These are phyloP conservation scores for Diploptera punctata DNA, from an alignment of 2,888 invertebrate species.

Conservation along the genomic window DNA sequence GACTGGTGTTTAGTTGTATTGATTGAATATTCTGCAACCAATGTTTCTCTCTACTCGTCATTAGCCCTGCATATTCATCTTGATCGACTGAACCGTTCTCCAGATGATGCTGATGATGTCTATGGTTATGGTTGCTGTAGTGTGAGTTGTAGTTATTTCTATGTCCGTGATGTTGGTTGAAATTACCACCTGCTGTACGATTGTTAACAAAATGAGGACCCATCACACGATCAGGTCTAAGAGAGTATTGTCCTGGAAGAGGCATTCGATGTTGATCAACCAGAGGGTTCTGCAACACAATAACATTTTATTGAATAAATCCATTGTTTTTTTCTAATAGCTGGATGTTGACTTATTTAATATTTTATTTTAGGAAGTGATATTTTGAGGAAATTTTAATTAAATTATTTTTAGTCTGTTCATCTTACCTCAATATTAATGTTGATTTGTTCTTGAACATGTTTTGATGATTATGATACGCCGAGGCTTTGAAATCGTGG, in stretches of 20 bases:
- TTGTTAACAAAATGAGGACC: conserved; percentile 47
- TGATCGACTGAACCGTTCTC: conserved; percentile 50
- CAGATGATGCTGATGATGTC: background rate
- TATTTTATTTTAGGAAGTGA: no score
- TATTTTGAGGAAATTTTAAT: no score
- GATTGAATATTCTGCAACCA: conserved; percentile 97
- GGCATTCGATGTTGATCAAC: conserved; percentile 14
- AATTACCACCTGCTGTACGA: conserved; percentile 50
- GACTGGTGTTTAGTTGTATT: conserved; percentile 90
- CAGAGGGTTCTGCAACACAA: conserved; percentile 11
- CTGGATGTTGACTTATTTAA: no score
- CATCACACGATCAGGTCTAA: conserved; percentile 2
- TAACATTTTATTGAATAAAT: background rate
- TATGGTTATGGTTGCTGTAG: background rate
- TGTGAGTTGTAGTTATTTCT: conserved; percentile 34
- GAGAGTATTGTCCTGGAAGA: background rate
- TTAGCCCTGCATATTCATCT: conserved; percentile 90
- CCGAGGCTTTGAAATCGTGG: no score
- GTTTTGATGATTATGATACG: no score
- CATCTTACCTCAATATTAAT: no score
- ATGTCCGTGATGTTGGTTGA: conserved; percentile 49
- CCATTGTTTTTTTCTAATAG: background rate
- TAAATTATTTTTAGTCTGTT: no score
- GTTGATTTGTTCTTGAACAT: no score
- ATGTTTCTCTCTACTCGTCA: conserved; percentile 94